Evolutionary conservation across 1,140 invertebrate genomes (phyloP).

Genomic region (Oedothorax gibbosus): DNA sequence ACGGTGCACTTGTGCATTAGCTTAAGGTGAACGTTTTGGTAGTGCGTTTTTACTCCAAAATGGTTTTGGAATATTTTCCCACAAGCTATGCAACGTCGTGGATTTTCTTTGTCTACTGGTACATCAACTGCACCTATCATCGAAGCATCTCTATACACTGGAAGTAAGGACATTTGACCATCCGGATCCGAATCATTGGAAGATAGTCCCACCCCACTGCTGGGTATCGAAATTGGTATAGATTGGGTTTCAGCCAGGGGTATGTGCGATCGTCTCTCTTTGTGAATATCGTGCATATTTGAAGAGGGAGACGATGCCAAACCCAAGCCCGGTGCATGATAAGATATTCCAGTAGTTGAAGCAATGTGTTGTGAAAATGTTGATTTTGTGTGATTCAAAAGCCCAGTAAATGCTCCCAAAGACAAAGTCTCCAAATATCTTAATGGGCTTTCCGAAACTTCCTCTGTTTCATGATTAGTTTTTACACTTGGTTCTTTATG

Average conservation of each 20-base stretch:
- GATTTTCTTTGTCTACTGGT: constrained; percentile 86
- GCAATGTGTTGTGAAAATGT: constrained; percentile 45
- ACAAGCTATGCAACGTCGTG: constrained; percentile 88
- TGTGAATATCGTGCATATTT: constrained; percentile 10
- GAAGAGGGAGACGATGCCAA: constrained; percentile 53
- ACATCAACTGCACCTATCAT: constrained; percentile 70
- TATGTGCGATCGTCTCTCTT: constrained; percentile 49
- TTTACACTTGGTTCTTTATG: constrained; percentile 44
- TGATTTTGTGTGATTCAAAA: constrained; percentile 49
- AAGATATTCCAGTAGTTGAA: constrained; percentile 62
- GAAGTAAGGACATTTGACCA: constrained; percentile 53
- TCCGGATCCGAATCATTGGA: constrained; percentile 52
- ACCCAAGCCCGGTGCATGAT: constrained; percentile 64
- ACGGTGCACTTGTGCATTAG: constrained; percentile 96
- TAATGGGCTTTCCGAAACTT: constrained; percentile 75
- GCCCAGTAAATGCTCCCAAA: constrained; percentile 76
- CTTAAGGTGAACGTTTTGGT: constrained; percentile 95
- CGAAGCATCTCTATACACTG: constrained; percentile 64
- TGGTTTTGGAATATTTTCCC: constrained; percentile 95
- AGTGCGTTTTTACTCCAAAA: constrained; percentile 95
- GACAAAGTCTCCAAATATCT: constrained; percentile 84
- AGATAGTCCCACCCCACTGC: constrained; percentile 25
- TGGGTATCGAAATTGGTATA: constrained; percentile 34
- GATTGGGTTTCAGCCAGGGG: constrained; percentile 36
- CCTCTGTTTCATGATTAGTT: constrained; percentile 57